Evolutionary conservation across 2,113 vertebrate genomes (phyloP).

Genomic region (Vidua chalybeata): DNA sequence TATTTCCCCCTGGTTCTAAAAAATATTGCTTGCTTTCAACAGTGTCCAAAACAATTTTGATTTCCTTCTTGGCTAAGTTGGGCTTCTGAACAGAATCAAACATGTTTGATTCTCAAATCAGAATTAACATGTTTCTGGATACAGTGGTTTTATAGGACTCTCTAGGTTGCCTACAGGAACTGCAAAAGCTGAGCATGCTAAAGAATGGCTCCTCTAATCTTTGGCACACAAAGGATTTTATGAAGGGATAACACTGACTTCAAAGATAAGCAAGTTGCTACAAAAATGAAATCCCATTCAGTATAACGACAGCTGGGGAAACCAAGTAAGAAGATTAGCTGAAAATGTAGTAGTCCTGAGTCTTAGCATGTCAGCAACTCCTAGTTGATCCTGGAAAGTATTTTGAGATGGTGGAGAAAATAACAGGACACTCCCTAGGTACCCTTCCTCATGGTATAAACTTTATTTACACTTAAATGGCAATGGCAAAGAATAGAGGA

Average conservation of each 20-base stretch:
- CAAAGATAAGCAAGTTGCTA: slow-evolving; percentile 55
- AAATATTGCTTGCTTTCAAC: neutral
- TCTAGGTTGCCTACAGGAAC: neutral
- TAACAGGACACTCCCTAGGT: neutral
- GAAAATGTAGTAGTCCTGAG: neutral
- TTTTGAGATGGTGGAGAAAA: neutral
- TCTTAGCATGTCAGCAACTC: neutral
- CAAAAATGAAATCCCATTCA: slow-evolving; percentile 45
- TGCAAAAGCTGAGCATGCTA: neutral
- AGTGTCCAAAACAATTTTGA: neutral
- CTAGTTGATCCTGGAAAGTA: neutral
- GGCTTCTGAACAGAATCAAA: neutral
- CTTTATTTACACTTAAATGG: neutral
- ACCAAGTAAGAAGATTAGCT: slow-evolving; percentile 43
- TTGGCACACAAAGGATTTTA: slow-evolving; percentile 5
- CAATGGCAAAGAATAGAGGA: neutral
- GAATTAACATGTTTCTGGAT: neutral
- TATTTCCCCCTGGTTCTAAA: neutral
- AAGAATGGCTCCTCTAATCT: neutral
- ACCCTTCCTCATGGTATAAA: neutral
- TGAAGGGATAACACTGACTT: slow-evolving; percentile 48
- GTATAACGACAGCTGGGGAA: neutral
- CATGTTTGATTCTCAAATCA: neutral
- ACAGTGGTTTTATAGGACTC: neutral
- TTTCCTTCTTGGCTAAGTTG: neutral